phyloP scores from a whole-genome alignment of 2,113 vertebrate species.

The Terrapene triunguis region DNA sequence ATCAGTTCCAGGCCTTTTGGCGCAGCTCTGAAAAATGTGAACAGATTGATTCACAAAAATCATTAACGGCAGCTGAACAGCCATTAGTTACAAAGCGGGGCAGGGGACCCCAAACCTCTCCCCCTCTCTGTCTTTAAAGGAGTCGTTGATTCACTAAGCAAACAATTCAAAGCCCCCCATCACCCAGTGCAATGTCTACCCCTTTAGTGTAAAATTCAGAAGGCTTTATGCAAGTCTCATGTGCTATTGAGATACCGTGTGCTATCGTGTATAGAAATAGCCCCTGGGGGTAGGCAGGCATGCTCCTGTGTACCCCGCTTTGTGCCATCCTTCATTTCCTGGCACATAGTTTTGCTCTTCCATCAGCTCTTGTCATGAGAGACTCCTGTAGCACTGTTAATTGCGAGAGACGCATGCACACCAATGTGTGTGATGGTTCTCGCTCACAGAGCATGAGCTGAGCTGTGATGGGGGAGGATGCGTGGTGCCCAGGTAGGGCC shows the following conservation, averaged over 20 bases:
- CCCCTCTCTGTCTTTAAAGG: constrained; percentile 31
- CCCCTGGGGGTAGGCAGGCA: constrained; percentile 47
- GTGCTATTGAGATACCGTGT: constrained; percentile 57
- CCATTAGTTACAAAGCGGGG: constrained; percentile 27
- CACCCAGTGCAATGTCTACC: constrained; percentile 31
- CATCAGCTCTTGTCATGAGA: constrained; percentile 1
- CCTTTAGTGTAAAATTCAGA: constrained; percentile 42
- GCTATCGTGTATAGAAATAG: constrained; percentile 50
- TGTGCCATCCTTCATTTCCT: constrained; percentile 41
- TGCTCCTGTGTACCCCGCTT: neutral
- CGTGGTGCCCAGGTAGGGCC: neutral
- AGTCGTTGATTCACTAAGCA: constrained; percentile 48
- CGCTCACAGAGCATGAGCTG: neutral
- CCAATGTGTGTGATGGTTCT: neutral
- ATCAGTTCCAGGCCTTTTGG: constrained; percentile 56
- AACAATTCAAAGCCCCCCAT: constrained; percentile 43
- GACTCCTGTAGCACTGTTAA: neutral
- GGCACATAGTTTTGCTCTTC: constrained; percentile 50
- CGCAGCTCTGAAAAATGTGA: constrained; percentile 16
- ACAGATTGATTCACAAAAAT: constrained; percentile 36
- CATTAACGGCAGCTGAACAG: constrained; percentile 28
- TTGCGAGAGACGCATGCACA: neutral
- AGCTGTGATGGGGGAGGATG: neutral
- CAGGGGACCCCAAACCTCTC: neutral
- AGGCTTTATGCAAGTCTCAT: constrained; percentile 58